phyloP scores from a whole-genome alignment of 2,797 vertebrate genomes.

The Morelia viridis region DNA sequence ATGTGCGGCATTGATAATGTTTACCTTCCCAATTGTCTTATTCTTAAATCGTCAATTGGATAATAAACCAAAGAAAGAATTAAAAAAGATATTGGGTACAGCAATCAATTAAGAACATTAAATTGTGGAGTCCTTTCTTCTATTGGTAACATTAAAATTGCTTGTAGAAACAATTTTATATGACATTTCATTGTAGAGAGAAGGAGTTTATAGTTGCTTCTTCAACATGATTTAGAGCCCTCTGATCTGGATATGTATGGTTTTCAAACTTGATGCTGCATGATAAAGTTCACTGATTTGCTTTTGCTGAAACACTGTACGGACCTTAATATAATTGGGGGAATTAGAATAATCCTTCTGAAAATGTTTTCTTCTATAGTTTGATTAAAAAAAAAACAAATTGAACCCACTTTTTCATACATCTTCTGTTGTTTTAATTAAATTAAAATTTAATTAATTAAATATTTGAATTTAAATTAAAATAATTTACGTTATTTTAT shows the following conservation, averaged over 20 bases:
- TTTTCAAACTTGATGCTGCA: not conserved
- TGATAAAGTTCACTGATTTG: not conserved
- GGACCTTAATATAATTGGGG: not conserved
- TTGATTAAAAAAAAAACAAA: not conserved
- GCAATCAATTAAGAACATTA: not conserved
- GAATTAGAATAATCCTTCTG: not conserved
- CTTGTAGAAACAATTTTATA: not conserved
- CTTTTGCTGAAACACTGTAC: not conserved
- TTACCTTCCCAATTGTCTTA: not conserved
- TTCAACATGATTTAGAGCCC: not conserved
- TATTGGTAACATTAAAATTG: not conserved
- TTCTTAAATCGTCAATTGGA: not conserved
- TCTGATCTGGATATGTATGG: not conserved
- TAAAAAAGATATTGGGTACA: not conserved
- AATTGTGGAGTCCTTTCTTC: not conserved
- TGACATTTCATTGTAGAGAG: not conserved
- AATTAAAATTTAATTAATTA: not conserved
- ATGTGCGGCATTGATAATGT: not conserved
- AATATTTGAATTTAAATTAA: not conserved
- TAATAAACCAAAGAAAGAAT: not conserved
- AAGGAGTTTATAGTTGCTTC: not conserved
- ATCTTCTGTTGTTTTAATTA: not conserved
- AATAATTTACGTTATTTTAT: not conserved
- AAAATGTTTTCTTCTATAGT: not conserved
- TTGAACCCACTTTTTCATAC: not conserved